Evolutionary conservation across 2,888 invertebrate genomes (phyloP), one percentile per base, ranked within the genome.

Genomic region (Pyrochroa serraticornis): DNA sequence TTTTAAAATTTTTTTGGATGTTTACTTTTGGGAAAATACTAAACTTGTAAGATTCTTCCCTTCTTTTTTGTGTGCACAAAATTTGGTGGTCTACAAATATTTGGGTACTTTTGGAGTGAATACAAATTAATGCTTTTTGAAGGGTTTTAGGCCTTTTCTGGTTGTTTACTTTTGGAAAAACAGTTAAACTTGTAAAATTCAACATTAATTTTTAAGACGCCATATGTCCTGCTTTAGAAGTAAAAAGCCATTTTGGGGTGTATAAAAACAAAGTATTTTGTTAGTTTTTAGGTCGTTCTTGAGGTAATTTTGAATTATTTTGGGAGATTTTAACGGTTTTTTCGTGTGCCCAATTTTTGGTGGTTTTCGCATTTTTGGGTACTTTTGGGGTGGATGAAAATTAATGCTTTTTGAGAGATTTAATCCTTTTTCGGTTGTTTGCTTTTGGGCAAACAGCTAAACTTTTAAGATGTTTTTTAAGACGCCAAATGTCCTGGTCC

Each of bases 71-170:
- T 45, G 45, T 45, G 34, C 33, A 32, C 34, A 45, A 45, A 33
- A 33, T 45, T 34, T 45, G 45, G 45, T 45, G 45, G 32, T 33
- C 45, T 32, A 45, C 45, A 45, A 12, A 45, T 33, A 45, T 45
- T 45, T 45, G 45, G 34, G 7, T 41, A 41, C 41, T 44, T 32
- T 44, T 32, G 12, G 42, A 10, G 42, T 13, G 42, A 5, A 13
- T 13, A 42, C 8, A 42, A 9, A 42, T 42, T 42, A 33, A 33
- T 33, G n/a, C n/a, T n/a, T n/a, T 42, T 42, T 13, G 42, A 42
- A 7, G 6, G 12, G 7, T 42, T 14, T 42, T 14, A 42, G 42
- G 12, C 9, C 22, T 42, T 42, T 42, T 42, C 14, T 42, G 7
- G 7, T 42, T 42, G 9, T 9, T 9, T 7, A 37, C 7, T 9